Base-by-base conservation (phyloP, 2,113 vertebrate genomes). In the Ellobius talpinus region DNA sequence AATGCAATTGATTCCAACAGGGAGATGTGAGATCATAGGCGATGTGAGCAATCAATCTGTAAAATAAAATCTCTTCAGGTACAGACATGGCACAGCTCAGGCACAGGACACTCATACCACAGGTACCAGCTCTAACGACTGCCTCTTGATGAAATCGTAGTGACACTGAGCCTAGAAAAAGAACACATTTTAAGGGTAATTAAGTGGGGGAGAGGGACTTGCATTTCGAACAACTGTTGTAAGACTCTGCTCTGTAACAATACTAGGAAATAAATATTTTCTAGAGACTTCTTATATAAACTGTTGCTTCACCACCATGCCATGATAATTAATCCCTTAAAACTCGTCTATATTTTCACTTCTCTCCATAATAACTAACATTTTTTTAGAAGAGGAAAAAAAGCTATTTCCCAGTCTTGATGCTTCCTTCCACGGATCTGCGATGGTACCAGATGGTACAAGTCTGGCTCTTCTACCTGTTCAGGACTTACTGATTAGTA, bases 1-100 rank as follows among this genome's bases (percentile, higher is more conserved):
- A 95, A 93, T 77, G 39, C 90, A 97, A 61, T 94, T 92, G 81
- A 66, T 96, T 97, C 88, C 77, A 81, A 74, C 70, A 55, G 84
- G 77, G 77, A 52, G 24, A 47, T 36, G 45, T 33, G 86, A 97
- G 70, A 94, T 94, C 72, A 82, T n/a, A 93, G 61, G 61, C 14
- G 39, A 95, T 68, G 82, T 52, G 52, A 96, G 86, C 50, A 93
- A 76, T 90, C 94, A 93, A 0, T 90, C 88, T 79, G 52, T 36
- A 94, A 76, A 96, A 87, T 66, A 96, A 96, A 88, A 90, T 50
- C 55, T 78, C 76, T 94, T 66, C 39, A 42, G 47, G 61, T 86
- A 85, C 65, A 85, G 33, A 65, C 72, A 4, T 63, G n/a, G 39
- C 86, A 36, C 13, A 42, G 52, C 16, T 66, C 16, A 17, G 10